Evolutionary conservation across 1,140 invertebrate genomes (phyloP), one percentile per base, ranked within the genome.

Genomic region (Leptinotarsa defecta): DNA sequence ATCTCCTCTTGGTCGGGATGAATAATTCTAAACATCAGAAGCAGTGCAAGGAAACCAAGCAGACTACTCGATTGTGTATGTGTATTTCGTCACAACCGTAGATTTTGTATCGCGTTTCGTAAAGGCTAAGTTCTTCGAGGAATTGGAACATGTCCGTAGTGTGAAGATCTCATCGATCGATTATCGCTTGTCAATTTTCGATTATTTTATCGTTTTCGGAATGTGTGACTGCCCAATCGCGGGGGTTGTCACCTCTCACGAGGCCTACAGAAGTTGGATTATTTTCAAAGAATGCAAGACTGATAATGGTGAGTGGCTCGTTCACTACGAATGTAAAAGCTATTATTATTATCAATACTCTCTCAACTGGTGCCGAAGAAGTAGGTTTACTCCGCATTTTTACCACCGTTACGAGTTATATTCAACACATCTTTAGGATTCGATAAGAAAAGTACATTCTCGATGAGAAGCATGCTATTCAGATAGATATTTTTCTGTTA

Each of bases 241-340:
- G 69, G 84, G 86, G 81, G 86, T 89, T 81, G 85, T 88, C 83
- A 86, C 88, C 81, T 87, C 89, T 81, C 87, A 87, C 83, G 88
- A 89, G 85, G 88, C 88, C 74, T 88, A 89, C 84, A 88, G 88
- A 83, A 89, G 88, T 87, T 90, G 89, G 89, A 89, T 90, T 86
- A 88, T 90, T 84, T 90, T 89, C 83, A 89, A 88, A 87, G 88
- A 89, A 87, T 87, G 86, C 85, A 86, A 80, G 79, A 84, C 82
- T 77, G 80, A 81, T 63, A 81, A 78, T 80, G 83, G 83, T 84
- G 76, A 79, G 65, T 70, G 22, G 52, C n/a, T 15, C 0, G 6
- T 57, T 57, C 13, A 57, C 2, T 43, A 43, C 2, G 8, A 1
- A 43, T 43, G 34, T 43, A 43, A 43, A 34, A 11, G 11, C 34